Percentiles rank a stretch among this genome's conserved stretches.
phyloP scores from a whole-genome alignment of 92 coral and sea anemone genomes.

The Bergia puertoricense region DNA sequence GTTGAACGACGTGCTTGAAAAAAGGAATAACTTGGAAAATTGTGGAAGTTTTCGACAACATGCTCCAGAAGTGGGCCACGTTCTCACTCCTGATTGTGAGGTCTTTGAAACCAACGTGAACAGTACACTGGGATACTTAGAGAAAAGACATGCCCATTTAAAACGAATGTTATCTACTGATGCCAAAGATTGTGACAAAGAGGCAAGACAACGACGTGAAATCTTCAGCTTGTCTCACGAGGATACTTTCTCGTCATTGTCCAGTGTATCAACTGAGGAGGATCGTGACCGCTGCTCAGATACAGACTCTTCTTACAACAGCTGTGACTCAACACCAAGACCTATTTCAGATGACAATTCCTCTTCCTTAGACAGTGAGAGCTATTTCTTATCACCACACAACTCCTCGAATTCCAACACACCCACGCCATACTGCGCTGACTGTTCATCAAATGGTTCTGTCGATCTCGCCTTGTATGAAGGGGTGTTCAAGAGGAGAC shows the following conservation, averaged over 20 bases:
- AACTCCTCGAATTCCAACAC: slow-evolving; percentile 51
- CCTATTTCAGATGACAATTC: slow-evolving; percentile 58
- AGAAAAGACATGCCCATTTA: background rate
- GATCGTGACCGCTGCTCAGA: slow-evolving; percentile 48
- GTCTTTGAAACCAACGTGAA: background rate
- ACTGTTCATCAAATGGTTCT: slow-evolving; percentile 51
- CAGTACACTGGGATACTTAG: background rate
- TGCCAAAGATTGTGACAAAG: background rate
- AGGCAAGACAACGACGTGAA: background rate
- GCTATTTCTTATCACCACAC: slow-evolving; percentile 67
- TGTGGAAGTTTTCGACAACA: background rate
- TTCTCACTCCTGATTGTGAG: slow-evolving; percentile 8
- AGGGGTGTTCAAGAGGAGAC: slow-evolving; percentile 48
- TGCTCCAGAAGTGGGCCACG: slow-evolving; percentile 10
- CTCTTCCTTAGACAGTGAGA: slow-evolving; percentile 68
- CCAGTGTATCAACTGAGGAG: slow-evolving; percentile 44
- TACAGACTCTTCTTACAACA: slow-evolving; percentile 83
- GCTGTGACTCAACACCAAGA: slow-evolving; percentile 72
- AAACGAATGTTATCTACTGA: background rate
- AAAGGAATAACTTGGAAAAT: slow-evolving; percentile 16
- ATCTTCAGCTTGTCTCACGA: slow-evolving; percentile 10
- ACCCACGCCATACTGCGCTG: slow-evolving; percentile 50
- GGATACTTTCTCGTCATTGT: slow-evolving; percentile 32
- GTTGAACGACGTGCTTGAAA: slow-evolving; percentile 58
- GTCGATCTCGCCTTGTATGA: slow-evolving; percentile 62